Evolutionary conservation across 2,888 invertebrate genomes (phyloP).

Genomic region (Dexiosoma caninum): DNA sequence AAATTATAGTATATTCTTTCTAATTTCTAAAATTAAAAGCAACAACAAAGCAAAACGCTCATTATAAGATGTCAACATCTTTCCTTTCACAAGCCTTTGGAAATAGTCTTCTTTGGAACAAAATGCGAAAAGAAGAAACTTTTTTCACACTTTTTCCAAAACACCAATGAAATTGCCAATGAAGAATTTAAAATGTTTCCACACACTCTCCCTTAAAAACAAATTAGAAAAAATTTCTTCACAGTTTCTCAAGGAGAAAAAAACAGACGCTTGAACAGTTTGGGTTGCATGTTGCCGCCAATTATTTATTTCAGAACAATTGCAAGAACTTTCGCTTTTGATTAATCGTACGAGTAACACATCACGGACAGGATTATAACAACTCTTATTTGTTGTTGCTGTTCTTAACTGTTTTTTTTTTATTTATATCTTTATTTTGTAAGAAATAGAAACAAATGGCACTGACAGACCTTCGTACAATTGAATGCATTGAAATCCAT

Average conservation of each 20-base stretch:
- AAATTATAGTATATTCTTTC: too few relatives aligned
- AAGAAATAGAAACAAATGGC: background rate
- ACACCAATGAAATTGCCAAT: too few relatives aligned
- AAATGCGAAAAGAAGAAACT: too few relatives aligned
- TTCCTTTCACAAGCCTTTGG: too few relatives aligned
- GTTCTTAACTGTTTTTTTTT: background rate
- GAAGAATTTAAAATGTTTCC: too few relatives aligned
- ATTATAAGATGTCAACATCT: too few relatives aligned
- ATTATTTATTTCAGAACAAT: slow-evolving; percentile 51
- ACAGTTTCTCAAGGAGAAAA: background rate
- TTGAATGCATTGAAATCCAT: background rate
- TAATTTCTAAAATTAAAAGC: too few relatives aligned
- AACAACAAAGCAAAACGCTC: too few relatives aligned
- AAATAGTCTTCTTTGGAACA: too few relatives aligned
- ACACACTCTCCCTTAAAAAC: too few relatives aligned
- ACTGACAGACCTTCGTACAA: background rate
- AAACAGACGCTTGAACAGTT: background rate
- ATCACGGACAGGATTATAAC: slow-evolving; percentile 37
- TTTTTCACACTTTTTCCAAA: too few relatives aligned
- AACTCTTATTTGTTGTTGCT: background rate
- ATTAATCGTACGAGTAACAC: slow-evolving; percentile 35
- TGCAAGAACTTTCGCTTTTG: slow-evolving; percentile 64
- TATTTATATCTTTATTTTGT: background rate
- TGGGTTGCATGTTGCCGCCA: slow-evolving; percentile 55
- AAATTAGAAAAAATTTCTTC: slow-evolving; percentile 9